Evolutionary conservation across 92 coral and sea anemone genomes (phyloP), one percentile per base, ranked within the genome.

Genomic region (Actinostola sp.): DNA sequence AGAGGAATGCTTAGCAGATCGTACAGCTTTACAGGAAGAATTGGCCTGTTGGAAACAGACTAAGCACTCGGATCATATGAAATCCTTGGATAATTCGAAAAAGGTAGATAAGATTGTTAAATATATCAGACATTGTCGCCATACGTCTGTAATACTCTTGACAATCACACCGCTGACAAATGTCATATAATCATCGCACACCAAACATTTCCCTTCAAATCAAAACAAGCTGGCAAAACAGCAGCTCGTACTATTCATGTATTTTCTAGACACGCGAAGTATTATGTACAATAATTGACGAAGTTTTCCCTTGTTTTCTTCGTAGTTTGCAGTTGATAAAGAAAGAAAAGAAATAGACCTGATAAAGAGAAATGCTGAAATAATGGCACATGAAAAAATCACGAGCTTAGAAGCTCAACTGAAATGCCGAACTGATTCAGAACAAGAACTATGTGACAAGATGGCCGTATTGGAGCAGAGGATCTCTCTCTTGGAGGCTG

Each of bases 21-120:
- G 74, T 44, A 23, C 41, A 20, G 62, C 61, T 6, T 29, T 68
- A 32, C 61, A 68, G 42, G 74, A 68, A 16, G 74, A 68, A 68
- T 4, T 66, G 27, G 33, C 44, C 32, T 14, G 59, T 20, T 26
- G 26, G 25, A 25, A 21, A 25, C 54, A 39, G 36, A 39, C 25
- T 3, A 39, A 11, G 32, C 7, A 39, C 32, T 9, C 31, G 54
- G 54, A 43, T 24, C 31, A 17, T 2, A 3, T 39, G 19, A 39
- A n/a, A n/a, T n/a, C n/a, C n/a, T n/a, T n/a, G n/a, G n/a, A n/a
- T n/a, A n/a, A n/a, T n/a, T n/a, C n/a, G n/a, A n/a, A n/a, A n/a
- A n/a, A n/a, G n/a, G n/a, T n/a, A n/a, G n/a, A n/a, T n/a, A n/a
- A n/a, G n/a, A n/a, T n/a, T n/a, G n/a, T n/a, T n/a, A n/a, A n/a